Conservation (phyloP, 2,888 invertebrate genomes). For the Onchidella celtica region DNA sequence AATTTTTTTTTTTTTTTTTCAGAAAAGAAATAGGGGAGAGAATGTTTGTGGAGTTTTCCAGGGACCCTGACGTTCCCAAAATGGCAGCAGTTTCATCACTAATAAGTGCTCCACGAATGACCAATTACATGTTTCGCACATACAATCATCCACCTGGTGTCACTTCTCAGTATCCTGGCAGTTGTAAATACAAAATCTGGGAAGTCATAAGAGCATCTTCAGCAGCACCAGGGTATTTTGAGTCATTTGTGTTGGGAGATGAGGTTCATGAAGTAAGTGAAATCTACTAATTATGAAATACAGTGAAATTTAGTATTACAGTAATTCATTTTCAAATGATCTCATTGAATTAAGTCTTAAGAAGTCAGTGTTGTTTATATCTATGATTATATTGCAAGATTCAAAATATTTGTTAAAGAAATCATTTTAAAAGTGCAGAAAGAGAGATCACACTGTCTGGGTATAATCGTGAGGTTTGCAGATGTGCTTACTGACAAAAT, state of each 20-base stretch:
- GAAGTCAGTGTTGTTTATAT: no score
- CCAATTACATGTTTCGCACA: constrained; percentile 87
- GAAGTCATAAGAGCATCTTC: constrained; percentile 93
- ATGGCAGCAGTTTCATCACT: constrained; percentile 72
- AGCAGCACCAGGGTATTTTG: constrained; percentile 95
- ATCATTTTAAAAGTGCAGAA: no score
- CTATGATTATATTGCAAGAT: no score
- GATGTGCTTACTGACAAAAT: no score
- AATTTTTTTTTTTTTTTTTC: constrained; percentile 57
- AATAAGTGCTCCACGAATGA: constrained; percentile 69
- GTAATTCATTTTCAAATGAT: no score
- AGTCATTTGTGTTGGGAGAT: constrained; percentile 81
- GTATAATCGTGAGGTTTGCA: no score
- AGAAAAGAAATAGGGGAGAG: constrained; percentile 81
- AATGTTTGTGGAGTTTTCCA: constrained; percentile 67
- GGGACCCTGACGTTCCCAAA: constrained; percentile 69
- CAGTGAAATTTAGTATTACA: no score
- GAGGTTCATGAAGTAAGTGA: constrained; percentile 75
- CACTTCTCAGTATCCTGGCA: constrained; percentile 84
- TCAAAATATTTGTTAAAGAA: no score
- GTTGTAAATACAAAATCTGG: constrained; percentile 87
- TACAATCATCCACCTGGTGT: constrained; percentile 85
- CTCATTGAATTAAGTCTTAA: no score
- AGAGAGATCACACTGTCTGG: no score
- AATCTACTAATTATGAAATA: no score